Evolutionary conservation across 23 tunicate genomes (phyloP), one percentile per base, ranked within the genome.

Genomic region (Ciona savignyi): DNA sequence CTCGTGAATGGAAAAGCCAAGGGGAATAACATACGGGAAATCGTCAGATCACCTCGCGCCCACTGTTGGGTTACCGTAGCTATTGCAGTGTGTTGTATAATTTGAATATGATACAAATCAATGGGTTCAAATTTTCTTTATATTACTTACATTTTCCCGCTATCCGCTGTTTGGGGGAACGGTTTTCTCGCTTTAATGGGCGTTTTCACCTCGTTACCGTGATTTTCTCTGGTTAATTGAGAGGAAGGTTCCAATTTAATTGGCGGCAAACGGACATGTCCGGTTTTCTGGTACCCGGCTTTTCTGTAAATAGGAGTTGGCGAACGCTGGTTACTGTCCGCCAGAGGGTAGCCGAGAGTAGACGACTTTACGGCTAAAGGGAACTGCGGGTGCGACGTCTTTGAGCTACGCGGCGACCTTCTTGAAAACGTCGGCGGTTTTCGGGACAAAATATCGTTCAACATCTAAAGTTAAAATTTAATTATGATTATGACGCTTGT

Each of bases 251-350:
- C 73, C 32, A 28, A 27, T 23, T 69, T 30, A 15, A 69, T 69
- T n/a, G 73, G 73, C 2, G 73, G 73, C 73, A 69, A 33, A n/a
- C 73, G 73, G 25, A 69, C 24, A 23, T 34, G 33, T 49, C 33
- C 73, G 48, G 35, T 23, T 23, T n/a, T 34, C 73, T 69, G 73
- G 73, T 69, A 69, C 25, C 73, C 73, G 51, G 73, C 48, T 33
- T 51, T 69, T 69, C 73, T 21, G 23, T 69, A 23, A 15, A 69
- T 30, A 1, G 11, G 51, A 3, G 48, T 30, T 3, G 73, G 73
- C 22, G 9, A 23, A 1, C 48, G 51, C 30, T 66, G 70, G 1
- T 23, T 42, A 42, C 56, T 31, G 24, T 32, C 73, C 48, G 73
- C 73, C 3, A 69, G 73, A n/a, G 73, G 73, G 24, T 69, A 69